phyloP scores from a whole-genome alignment of 2,113 vertebrate genomes.

The Gopherus flavomarginatus region DNA sequence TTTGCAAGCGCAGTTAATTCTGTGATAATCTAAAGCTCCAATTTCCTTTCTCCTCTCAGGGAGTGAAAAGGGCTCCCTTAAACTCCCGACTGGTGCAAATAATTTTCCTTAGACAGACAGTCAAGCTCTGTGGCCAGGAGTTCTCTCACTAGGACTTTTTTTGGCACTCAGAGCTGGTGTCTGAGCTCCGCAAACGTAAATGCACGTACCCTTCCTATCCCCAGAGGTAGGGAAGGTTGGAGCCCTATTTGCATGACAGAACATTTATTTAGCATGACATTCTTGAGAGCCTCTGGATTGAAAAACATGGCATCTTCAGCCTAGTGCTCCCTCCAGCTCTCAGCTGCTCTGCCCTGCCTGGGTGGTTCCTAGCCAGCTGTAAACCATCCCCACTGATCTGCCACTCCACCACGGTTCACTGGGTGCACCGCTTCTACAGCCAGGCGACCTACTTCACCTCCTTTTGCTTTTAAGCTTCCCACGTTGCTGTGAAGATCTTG shows the following conservation, averaged over 20 bases:
- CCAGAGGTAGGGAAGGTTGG: too few species aligned
- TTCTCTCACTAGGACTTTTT: not conserved
- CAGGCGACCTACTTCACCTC: not conserved
- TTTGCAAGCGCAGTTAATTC: not conserved
- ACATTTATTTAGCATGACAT: not conserved
- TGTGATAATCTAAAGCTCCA: not conserved
- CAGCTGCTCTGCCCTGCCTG: not conserved
- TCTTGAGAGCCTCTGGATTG: not conserved
- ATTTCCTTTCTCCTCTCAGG: not conserved
- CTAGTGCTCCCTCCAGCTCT: too few species aligned
- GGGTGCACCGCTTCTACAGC: not conserved
- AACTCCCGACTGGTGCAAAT: not conserved
- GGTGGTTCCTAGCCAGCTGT: not conserved
- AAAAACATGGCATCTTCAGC: not conserved
- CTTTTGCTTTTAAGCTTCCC: not conserved
- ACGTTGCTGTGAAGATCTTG: not conserved
- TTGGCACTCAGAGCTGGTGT: not conserved
- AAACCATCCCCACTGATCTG: not conserved
- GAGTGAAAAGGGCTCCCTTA: not conserved
- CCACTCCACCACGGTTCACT: not conserved
- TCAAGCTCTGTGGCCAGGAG: not conserved
- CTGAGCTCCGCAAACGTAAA: not conserved
- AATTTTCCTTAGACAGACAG: not conserved
- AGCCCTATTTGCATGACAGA: not conserved
- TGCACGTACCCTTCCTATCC: not conserved